A percentile compares a stretch with the other conserved stretches of the same genome.
Evolutionary conservation across 30 jellyfish, hydroid and myxozoan genomes (phyloP).

Genomic region (Sanderia malayensis): DNA sequence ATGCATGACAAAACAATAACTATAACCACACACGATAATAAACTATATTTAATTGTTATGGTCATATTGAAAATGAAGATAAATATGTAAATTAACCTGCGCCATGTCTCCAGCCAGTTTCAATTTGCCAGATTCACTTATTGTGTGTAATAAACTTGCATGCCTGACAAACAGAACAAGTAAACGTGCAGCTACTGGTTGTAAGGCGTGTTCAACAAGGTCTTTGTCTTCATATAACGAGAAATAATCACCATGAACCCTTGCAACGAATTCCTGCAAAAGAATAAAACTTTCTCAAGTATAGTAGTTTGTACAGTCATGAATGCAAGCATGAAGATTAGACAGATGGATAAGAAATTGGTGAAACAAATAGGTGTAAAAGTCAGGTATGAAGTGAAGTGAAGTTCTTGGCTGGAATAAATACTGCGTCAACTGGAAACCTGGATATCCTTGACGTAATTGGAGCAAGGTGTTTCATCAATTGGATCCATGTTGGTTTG

Average conservation of each 20-base stretch:
- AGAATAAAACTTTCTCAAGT: no score
- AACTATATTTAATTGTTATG: no score
- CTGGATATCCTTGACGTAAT: conserved; percentile 77
- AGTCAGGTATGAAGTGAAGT: no score
- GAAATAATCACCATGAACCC: conserved; percentile 74
- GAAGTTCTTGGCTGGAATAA: no score
- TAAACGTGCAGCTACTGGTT: conserved; percentile 75
- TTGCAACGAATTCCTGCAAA: conserved; percentile 60
- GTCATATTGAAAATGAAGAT: neutral
- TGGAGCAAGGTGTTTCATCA: conserved; percentile 64
- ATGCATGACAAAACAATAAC: no score
- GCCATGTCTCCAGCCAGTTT: conserved; percentile 94
- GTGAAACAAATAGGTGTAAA: no score
- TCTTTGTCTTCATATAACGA: conserved; percentile 77
- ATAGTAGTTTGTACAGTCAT: no score
- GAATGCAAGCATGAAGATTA: no score
- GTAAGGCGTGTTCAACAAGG: conserved; percentile 35
- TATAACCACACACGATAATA: no score
- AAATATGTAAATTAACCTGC: conserved; percentile 51
- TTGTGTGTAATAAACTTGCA: conserved; percentile 67
- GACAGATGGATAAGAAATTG: no score
- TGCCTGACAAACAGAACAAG: conserved; percentile 76
- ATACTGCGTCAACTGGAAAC: no score
- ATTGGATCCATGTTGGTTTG: neutral
- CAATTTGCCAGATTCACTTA: conserved; percentile 82